Percentiles rank a stretch among this genome's conserved stretches.
These are phyloP conservation scores for Vicugna pacos DNA, from an alignment of 2,113 vertebrate species.

Conservation along the genomic window DNA sequence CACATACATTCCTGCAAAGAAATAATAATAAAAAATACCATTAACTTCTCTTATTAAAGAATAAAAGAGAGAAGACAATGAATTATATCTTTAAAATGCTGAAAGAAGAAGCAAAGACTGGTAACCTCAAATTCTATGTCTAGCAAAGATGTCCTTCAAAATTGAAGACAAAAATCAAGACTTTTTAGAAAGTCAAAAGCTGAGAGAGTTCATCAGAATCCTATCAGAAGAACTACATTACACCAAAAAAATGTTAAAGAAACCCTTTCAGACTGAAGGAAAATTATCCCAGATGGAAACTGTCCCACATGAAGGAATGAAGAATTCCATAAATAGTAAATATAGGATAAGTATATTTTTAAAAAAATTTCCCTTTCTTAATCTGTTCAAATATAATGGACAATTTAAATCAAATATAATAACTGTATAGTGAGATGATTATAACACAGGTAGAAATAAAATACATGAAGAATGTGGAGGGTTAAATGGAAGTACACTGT, in stretches of 20 bases:
- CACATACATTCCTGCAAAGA: not conserved
- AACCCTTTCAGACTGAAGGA: not conserved
- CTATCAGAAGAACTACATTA: too few relatives aligned
- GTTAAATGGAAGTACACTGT: not conserved
- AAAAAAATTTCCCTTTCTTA: not conserved
- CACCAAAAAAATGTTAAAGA: too few relatives aligned
- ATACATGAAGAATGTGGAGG: not conserved
- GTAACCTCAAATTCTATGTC: not conserved
- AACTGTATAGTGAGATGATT: too few relatives aligned
- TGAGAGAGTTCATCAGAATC: too few relatives aligned
- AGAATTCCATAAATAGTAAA: not conserved
- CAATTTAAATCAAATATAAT: not conserved
- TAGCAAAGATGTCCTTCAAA: too few relatives aligned
- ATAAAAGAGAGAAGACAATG: not conserved
- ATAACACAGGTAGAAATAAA: not conserved
- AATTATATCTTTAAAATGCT: not conserved
- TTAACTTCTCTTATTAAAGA: not conserved
- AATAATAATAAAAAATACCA: not conserved
- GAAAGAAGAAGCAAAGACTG: not conserved
- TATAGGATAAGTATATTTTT: not conserved
- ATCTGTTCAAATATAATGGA: not conserved
- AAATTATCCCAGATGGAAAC: not conserved
- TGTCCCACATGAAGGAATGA: not conserved
- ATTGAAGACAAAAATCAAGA: not conserved
- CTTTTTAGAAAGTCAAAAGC: too few relatives aligned